phyloP scores from a whole-genome alignment of 2,113 vertebrate species.

The Zosterops borbonicus region DNA sequence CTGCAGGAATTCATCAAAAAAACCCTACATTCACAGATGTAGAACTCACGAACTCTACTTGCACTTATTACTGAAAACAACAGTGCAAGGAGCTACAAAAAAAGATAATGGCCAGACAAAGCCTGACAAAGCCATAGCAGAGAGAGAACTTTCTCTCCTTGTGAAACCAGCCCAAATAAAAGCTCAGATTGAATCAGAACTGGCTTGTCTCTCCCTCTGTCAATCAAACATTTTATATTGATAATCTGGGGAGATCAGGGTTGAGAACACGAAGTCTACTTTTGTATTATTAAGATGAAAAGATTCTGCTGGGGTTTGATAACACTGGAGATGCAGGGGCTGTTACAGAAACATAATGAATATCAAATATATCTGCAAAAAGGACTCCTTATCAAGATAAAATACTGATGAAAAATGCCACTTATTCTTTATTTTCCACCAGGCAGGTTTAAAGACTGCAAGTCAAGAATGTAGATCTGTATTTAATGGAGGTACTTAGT shows the following conservation, averaged over 20 bases:
- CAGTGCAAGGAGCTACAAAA: neutral
- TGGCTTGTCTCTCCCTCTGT: neutral
- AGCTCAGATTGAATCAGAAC: neutral
- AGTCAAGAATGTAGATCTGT: slow-evolving; percentile 5
- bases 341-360: slow-evolving; percentile 37
- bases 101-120: neutral
- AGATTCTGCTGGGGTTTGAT: slow-evolving; percentile 60
- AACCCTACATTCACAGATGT: neutral
- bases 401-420: slow-evolving; percentile 60
- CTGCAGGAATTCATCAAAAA: neutral
- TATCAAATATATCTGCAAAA: slow-evolving; percentile 44
- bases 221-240: slow-evolving; percentile 36
- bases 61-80: neutral
- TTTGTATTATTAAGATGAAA: slow-evolving; percentile 58
- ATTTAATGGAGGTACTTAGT: slow-evolving; percentile 35
- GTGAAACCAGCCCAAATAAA: neutral
- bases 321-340: slow-evolving; percentile 35
- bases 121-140: neutral
- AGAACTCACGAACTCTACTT: neutral
- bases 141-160: neutral
- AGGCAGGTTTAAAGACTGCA: slow-evolving; percentile 21
- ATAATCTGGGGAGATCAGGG: neutral
- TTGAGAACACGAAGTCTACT: neutral
- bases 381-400: slow-evolving; percentile 31
- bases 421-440: slow-evolving; percentile 48